phyloP scores from a whole-genome alignment of 1,140 invertebrate species.

The Orius insidiosus region DNA sequence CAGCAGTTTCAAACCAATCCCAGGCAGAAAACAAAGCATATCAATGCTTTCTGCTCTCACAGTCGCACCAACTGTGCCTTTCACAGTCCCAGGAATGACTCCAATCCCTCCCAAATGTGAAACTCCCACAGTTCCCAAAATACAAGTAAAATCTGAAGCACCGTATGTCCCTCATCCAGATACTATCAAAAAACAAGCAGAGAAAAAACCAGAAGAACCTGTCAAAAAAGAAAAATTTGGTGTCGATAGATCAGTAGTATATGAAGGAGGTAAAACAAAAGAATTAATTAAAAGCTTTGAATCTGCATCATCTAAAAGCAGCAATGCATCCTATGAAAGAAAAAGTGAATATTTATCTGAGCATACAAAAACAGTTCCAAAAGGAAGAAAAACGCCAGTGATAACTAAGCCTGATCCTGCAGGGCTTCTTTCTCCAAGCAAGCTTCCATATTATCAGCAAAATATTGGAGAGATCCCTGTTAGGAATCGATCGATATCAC shows the following conservation, averaged over 20 bases:
- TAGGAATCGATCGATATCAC: conserved; percentile 16
- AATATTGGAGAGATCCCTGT: conserved; percentile 32
- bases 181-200: neutral
- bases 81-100: conserved; percentile 7
- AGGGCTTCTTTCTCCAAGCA: neutral
- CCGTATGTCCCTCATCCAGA: conserved; percentile 1
- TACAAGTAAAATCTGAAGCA: conserved; percentile 2
- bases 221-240: conserved; percentile 1
- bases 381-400: too few relatives aligned
- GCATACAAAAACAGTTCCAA: too few relatives aligned
- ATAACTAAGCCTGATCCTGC: neutral
- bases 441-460: conserved; percentile 38
- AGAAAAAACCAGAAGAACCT: neutral
- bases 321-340: neutral
- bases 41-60: conserved; percentile 17
- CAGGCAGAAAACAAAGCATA: conserved; percentile 2
- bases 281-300: conserved; percentile 2
- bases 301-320: neutral
- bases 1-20: conserved; percentile 3
- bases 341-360: too few relatives aligned
- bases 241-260: neutral
- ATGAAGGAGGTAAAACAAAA: conserved; percentile 4
- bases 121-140: neutral
- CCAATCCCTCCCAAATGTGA: conserved; percentile 1
- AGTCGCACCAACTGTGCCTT: conserved; percentile 15